Evolutionary conservation across 2,888 invertebrate species (phyloP).

Genomic region (Ormyrus nitidulus): DNA sequence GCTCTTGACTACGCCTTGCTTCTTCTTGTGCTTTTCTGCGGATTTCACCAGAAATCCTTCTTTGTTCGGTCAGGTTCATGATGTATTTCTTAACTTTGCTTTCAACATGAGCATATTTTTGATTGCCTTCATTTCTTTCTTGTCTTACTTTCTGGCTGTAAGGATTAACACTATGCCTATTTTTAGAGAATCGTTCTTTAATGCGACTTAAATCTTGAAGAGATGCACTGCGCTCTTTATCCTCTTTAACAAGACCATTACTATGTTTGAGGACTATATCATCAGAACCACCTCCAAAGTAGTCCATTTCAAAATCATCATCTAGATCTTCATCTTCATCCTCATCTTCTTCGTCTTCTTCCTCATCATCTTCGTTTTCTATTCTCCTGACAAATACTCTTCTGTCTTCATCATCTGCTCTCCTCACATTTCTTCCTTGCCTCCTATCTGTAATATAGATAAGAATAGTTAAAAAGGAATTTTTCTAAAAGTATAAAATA

Average conservation of each 20-base stretch:
- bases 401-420: conserved; percentile 27
- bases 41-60: conserved; percentile 56
- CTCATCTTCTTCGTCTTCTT: conserved; percentile 60
- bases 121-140: conserved; percentile 38
- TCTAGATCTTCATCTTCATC: conserved; percentile 62
- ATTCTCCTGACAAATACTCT: conserved; percentile 9
- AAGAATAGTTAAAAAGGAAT: not conserved
- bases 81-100: conserved; percentile 72
- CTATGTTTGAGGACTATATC: conserved; percentile 62
- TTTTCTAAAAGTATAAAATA: not conserved
- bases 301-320: conserved; percentile 64
- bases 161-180: conserved; percentile 45
- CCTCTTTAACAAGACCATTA: conserved; percentile 50
- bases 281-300: conserved; percentile 67
- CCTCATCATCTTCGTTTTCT: conserved; percentile 54
- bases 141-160: conserved; percentile 53
- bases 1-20: conserved; percentile 34
- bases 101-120: conserved; percentile 64
- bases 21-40: conserved; percentile 52
- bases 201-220: conserved; percentile 68
- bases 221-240: conserved; percentile 68
- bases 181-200: conserved; percentile 39
- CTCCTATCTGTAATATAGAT: conserved; percentile 26
- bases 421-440: not conserved
- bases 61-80: conserved; percentile 60